Base-by-base conservation (phyloP, 2,113 vertebrate genomes). In the Pheucticus melanocephalus region DNA sequence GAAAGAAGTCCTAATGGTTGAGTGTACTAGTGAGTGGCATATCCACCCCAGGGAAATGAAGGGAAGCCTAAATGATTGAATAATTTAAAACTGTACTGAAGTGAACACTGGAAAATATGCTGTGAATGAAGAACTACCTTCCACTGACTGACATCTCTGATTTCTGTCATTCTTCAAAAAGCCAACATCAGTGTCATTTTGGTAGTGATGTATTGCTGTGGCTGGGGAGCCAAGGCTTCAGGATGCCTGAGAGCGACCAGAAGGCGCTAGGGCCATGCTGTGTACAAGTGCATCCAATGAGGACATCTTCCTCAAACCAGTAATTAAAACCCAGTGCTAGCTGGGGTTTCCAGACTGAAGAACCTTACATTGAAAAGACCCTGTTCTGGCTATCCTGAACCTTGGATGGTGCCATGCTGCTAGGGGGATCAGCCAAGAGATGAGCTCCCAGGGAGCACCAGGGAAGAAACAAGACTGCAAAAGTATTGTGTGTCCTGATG, bases 121-220 rank as follows among this genome's bases (percentile, higher is more conserved):
- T 33, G 44, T 6, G 14, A 86, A 79, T 75, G 31, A 94, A 72
- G 71, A 92, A 64, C 70, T 72, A 66, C 68, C 56, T 96, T 82
- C 70, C 33, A 56, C 54, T 89, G 59, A 33, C 59, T 30, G 51
- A 95, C 39, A 60, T 30, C 71, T 73, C 57, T 87, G 45, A 82
- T 72, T 91, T 90, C 63, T 90, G 76, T 35, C n/a, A 17, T 54
- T 82, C 37, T 54, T 85, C 15, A 51, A 87, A 94, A 84, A 79
- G 48, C n/a, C 76, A 88, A 6, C 66, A 59, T 9, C 31, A 6
- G 13, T 12, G 14, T 64, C 22, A 82, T 66, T 90, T 82, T 31
- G 28, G 63, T 86, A 79, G 25, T 48, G 72, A 76, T 28, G 19
- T n/a, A 69, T 33, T 47, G 40, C 53, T 83, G 75, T 4, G 6